Percentiles rank a stretch among this genome's conserved stretches.
Conservation (phyloP, 2,113 vertebrate genomes). For the Atractosteus spatula region DNA sequence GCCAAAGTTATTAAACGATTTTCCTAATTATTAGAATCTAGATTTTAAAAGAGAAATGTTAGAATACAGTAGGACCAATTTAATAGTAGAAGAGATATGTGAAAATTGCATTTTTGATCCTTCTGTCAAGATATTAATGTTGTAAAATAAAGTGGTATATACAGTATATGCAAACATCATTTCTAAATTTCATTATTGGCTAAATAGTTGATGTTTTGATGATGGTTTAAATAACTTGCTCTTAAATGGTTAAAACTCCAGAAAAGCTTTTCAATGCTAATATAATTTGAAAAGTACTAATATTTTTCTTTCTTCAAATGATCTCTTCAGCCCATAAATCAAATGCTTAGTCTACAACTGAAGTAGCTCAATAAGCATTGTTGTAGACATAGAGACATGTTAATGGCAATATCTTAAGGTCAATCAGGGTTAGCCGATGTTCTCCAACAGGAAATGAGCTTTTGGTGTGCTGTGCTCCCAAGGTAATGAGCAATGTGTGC, state of each 20-base stretch:
- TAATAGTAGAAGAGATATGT: slow-evolving; percentile 20
- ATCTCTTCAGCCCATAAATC: slow-evolving; percentile 52
- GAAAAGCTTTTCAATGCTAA: slow-evolving; percentile 44
- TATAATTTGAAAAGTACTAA: slow-evolving; percentile 40
- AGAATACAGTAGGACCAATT: slow-evolving; percentile 20
- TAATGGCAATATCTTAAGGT: slow-evolving; percentile 74
- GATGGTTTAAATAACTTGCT: slow-evolving; percentile 26
- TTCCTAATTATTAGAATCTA: slow-evolving; percentile 25
- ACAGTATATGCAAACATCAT: slow-evolving; percentile 16
- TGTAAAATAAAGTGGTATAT: slow-evolving; percentile 7
- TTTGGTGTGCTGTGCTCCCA: slow-evolving; percentile 71
- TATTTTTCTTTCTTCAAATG: slow-evolving; percentile 27
- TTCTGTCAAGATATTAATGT: slow-evolving; percentile 25
- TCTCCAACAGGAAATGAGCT: slow-evolving; percentile 77
- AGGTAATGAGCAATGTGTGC: slow-evolving; percentile 73
- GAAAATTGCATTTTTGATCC: slow-evolving; percentile 27
- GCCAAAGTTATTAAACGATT: background rate
- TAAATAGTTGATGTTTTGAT: slow-evolving; percentile 26
- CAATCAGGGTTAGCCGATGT: slow-evolving; percentile 68
- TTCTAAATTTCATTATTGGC: too few relatives aligned
- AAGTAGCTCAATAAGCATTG: slow-evolving; percentile 62
- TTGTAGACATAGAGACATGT: slow-evolving; percentile 65
- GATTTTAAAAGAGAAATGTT: slow-evolving; percentile 27
- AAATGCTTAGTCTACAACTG: slow-evolving; percentile 58
- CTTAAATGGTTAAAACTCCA: slow-evolving; percentile 43